Base-by-base conservation (phyloP, 2,888 invertebrate species). In the Taphrorychus bicolor region DNA sequence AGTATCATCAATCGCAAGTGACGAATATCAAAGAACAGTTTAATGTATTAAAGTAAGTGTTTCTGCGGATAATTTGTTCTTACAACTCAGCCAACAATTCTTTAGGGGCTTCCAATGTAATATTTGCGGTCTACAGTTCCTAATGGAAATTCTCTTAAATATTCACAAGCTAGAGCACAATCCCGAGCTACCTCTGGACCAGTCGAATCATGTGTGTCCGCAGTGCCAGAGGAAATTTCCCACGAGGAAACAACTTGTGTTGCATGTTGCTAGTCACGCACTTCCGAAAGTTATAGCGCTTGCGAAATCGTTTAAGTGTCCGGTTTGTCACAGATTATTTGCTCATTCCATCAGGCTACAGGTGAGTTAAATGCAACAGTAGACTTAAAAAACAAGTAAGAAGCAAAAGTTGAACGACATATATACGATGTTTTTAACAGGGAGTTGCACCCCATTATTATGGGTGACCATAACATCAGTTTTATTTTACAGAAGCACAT, bases 271-370 rank as follows among this genome's bases (percentile, higher is more conserved):
- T 42, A 75, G 74, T 21, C 77, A 77, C 42, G 72, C 73, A 2
- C 52, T 78, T 17, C 70, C 75, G 1, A 72, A 71, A 49, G 70
- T 62, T 52, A 49, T 66, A 9, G 59, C 68, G 7, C 71, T 74
- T 42, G 69, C 72, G 1, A 74, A 77, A 42, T 76, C 84, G 2
- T 84, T 84, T 75, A 89, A 89, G 76, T 91, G 91, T 79, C 83
- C 84, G 1, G 81, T 86, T 73, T 91, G 91, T 76, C 87, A 87
- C 75, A 90, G 89, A 79, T 82, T 86, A 23, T 91, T 90, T 79
- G 84, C 87, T 1, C 84, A 87, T 4, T 84, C 85, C 70, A 88
- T 89, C 59, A 83, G 89, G 62, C 81, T 90, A 7, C 83, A 84
- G 77, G 84, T 84, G 76, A 76, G 7, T 21, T 21, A 18, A n/a